These are phyloP conservation scores for Scaptomyza pallida DNA, from an alignment of 1,140 invertebrate species.

Conservation along the genomic window DNA sequence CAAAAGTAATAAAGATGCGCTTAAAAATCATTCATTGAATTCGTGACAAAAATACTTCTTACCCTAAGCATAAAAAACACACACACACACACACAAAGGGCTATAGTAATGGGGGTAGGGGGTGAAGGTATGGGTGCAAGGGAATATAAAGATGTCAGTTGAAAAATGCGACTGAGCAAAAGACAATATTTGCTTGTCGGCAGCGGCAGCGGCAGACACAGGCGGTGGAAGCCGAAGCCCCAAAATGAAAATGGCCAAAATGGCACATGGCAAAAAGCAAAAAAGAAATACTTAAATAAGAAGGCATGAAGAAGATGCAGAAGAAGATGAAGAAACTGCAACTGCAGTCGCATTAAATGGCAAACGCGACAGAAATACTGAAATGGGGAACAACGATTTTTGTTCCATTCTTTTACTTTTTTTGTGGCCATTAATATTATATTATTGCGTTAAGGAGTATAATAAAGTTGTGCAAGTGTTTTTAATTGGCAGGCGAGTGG, in stretches of 20 bases:
- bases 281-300: constrained; percentile 57
- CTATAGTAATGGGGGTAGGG: constrained; percentile 7
- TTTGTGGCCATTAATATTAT: constrained; percentile 1
- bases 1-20: constrained; percentile 80
- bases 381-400: constrained; percentile 18
- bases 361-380: constrained; percentile 28
- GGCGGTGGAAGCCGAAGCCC: constrained; percentile 39
- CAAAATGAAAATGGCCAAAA: constrained; percentile 66
- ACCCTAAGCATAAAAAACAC: neutral
- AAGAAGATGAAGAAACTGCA: constrained; percentile 6
- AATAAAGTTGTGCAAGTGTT: neutral
- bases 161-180: constrained; percentile 73
- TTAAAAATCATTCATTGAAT: constrained; percentile 82
- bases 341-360: constrained; percentile 55
- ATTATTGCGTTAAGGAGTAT: neutral
- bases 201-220: constrained; percentile 33
- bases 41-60: constrained; percentile 74
- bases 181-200: constrained; percentile 72
- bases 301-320: constrained; percentile 25
- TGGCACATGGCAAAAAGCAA: constrained; percentile 45
- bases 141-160: constrained; percentile 51
- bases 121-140: neutral
- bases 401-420: neutral
- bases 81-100: constrained; percentile 7
- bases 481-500: neutral